Conservation (phyloP, 2,113 vertebrate species). For the Synodontis membranacea region DNA sequence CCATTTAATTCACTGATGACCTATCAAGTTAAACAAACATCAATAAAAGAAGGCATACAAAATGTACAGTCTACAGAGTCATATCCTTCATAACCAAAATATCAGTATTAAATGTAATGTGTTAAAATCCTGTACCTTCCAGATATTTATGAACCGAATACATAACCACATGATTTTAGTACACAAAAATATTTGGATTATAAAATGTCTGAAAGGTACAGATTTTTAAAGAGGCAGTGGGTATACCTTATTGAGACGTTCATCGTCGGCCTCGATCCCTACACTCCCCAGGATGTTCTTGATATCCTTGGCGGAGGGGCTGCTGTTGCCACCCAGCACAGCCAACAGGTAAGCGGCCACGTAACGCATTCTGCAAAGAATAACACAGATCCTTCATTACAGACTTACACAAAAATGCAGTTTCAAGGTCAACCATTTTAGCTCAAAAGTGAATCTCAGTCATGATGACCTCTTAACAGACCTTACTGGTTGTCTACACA, state of each 20-base stretch:
- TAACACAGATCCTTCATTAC: neutral
- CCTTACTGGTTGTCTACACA: neutral
- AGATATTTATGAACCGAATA: too few species aligned
- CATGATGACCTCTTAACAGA: neutral
- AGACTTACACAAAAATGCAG: neutral
- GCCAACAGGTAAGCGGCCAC: conserved; percentile 85
- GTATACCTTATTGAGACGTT: conserved; percentile 75
- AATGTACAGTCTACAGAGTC: neutral
- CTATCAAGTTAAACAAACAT: conserved; percentile 54
- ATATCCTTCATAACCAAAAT: too few species aligned
- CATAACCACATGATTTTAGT: neutral
- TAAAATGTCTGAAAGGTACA: neutral
- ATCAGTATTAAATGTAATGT: too few species aligned
- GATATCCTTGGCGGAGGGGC: conserved; percentile 77
- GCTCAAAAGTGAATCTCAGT: neutral
- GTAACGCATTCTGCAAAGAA: conserved; percentile 80
- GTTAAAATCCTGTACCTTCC: too few species aligned
- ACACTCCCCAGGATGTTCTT: conserved; percentile 80
- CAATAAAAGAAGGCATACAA: neutral
- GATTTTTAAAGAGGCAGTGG: neutral
- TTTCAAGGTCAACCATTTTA: neutral
- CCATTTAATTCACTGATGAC: conserved; percentile 78
- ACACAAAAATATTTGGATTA: neutral
- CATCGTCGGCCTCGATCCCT: conserved; percentile 80
- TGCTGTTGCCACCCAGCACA: conserved; percentile 78